These are phyloP conservation scores for Agriotes lineatus DNA, from an alignment of 2,888 invertebrate species.

Conservation along the genomic window DNA sequence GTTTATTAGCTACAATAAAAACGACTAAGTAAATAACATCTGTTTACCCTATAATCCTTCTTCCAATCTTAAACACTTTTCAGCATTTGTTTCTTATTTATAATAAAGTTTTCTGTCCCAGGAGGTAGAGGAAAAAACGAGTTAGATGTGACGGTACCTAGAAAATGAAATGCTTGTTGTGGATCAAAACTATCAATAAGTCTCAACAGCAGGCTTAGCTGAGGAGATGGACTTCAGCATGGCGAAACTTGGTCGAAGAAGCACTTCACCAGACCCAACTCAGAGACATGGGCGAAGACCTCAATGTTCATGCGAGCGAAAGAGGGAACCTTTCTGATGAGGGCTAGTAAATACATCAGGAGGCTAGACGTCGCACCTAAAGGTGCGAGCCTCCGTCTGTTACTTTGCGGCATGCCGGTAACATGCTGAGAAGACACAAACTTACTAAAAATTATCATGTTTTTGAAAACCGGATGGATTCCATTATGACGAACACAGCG, in stretches of 20 bases:
- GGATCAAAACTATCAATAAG: not conserved
- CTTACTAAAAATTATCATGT: constrained; percentile 5
- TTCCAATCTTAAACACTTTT: too few species aligned
- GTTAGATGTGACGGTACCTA: too few species aligned
- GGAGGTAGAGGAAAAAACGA: too few species aligned
- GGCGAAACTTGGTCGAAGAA: not conserved
- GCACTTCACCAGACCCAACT: not conserved
- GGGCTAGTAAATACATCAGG: not conserved
- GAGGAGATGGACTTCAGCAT: not conserved
- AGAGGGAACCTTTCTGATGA: constrained; percentile 7
- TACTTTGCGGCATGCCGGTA: not conserved
- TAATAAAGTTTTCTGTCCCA: too few species aligned
- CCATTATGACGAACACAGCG: not conserved
- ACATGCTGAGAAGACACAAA: constrained; percentile 6
- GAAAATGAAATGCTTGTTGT: too few species aligned
- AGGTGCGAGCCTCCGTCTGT: too few species aligned
- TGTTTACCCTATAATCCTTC: too few species aligned
- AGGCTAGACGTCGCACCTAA: constrained; percentile 8
- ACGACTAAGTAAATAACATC: too few species aligned
- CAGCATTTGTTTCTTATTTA: too few species aligned
- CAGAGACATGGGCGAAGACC: not conserved
- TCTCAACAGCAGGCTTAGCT: not conserved
- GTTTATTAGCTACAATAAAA: too few species aligned
- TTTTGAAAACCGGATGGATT: not conserved
- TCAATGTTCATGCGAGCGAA: not conserved